phyloP scores from a whole-genome alignment of 2,113 vertebrate species.

The Seriola aureovittata region DNA sequence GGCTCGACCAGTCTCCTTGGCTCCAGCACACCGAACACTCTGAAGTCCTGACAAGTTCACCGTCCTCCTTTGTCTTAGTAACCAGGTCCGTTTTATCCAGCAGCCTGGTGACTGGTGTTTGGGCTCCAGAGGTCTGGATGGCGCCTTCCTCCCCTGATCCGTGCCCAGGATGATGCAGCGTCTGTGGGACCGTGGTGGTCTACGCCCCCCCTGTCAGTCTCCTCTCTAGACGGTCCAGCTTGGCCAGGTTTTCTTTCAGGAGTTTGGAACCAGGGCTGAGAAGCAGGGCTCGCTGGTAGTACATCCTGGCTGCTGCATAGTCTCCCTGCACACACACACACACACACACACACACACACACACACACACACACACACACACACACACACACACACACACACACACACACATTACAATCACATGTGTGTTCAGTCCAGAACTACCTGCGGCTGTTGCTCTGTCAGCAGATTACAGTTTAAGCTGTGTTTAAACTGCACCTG shows the following conservation, averaged over 20 bases:
- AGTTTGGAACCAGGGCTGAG: slow-evolving; percentile 93
- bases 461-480: not conserved
- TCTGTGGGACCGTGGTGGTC: not conserved
- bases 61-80: not conserved
- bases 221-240: slow-evolving; percentile 94
- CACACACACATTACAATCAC: not conserved
- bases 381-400: slow-evolving; percentile 8
- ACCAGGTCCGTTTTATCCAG: slow-evolving; percentile 23
- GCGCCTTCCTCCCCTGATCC: not conserved
- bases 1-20: not conserved
- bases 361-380: not conserved
- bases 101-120: slow-evolving; percentile 22
- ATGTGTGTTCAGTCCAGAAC: not conserved
- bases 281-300: slow-evolving; percentile 91
- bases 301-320: slow-evolving; percentile 90
- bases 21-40: not conserved
- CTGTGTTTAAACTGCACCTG: too few relatives aligned
- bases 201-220: slow-evolving; percentile 82
- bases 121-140: not conserved
- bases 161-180: not conserved
- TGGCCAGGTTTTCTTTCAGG: slow-evolving; percentile 95
- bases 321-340: slow-evolving; percentile 86
- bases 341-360: not conserved
- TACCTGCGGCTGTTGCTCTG: not conserved
- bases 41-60: not conserved